Evolutionary conservation across 2,797 vertebrate species (phyloP).

Genomic region (Etheostoma perlongum): DNA sequence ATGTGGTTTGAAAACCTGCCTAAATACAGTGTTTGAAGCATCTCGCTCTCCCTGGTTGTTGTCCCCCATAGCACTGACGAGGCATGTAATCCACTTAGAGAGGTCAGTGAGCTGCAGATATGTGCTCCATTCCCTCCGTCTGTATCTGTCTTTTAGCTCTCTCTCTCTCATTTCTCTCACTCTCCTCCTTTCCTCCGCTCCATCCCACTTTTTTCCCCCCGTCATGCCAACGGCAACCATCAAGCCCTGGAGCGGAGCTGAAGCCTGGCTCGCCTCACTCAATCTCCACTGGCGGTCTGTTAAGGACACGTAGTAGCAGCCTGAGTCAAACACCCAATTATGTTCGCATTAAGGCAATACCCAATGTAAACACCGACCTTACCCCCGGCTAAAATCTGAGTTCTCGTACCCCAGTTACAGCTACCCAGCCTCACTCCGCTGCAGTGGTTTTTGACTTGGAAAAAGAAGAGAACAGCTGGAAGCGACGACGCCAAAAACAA

Average conservation of each 20-base stretch:
- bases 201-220: slow-evolving; percentile 22
- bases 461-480: too few species aligned
- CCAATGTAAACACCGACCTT: too few species aligned
- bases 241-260: background rate
- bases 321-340: background rate
- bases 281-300: slow-evolving; percentile 6
- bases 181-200: slow-evolving; percentile 17
- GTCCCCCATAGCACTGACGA: slow-evolving; percentile 40
- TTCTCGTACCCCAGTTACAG: too few species aligned
- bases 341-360: too few species aligned
- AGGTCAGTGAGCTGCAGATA: slow-evolving; percentile 79
- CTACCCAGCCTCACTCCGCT: too few species aligned
- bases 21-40: slow-evolving; percentile 17
- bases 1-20: background rate
- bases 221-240: background rate
- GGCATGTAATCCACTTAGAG: slow-evolving; percentile 76
- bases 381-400: too few species aligned
- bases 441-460: too few species aligned
- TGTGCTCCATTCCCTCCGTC: slow-evolving; percentile 54
- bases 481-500: too few species aligned
- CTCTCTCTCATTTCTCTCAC: slow-evolving; percentile 4
- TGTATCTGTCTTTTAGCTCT: slow-evolving; percentile 19
- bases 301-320: background rate
- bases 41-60: slow-evolving; percentile 17
- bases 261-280: background rate